Evolutionary conservation across 2,888 invertebrate species (phyloP).

Genomic region (Corbicula japonica): DNA sequence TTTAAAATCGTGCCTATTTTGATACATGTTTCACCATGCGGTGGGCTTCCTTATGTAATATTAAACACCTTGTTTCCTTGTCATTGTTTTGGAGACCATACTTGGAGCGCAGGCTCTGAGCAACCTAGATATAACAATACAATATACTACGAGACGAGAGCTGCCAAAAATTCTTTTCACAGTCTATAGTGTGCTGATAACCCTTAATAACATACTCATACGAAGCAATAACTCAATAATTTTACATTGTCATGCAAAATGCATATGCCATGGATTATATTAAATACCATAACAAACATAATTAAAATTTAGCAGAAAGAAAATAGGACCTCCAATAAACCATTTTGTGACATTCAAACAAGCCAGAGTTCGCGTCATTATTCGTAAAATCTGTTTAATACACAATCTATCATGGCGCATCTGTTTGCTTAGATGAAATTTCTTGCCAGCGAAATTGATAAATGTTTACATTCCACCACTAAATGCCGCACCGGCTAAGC

Average conservation of each 20-base stretch:
- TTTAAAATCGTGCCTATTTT: too few relatives aligned
- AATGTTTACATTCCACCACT: slow-evolving; percentile 56
- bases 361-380: slow-evolving; percentile 46
- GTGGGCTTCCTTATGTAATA: too few relatives aligned
- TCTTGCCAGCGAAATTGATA: slow-evolving; percentile 59
- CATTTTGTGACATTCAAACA: slow-evolving; percentile 50
- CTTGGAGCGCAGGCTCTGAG: too few relatives aligned
- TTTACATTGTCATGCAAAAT: slow-evolving; percentile 13
- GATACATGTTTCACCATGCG: too few relatives aligned
- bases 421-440: slow-evolving; percentile 63
- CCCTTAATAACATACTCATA: too few relatives aligned
- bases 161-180: too few relatives aligned
- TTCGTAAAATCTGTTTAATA: slow-evolving; percentile 57
- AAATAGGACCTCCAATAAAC: slow-evolving; percentile 32
- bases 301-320: slow-evolving; percentile 27
- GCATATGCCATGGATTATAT: slow-evolving; percentile 18
- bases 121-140: too few relatives aligned
- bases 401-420: slow-evolving; percentile 54
- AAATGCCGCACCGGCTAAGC: slow-evolving; percentile 57
- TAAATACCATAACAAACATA: slow-evolving; percentile 19
- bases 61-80: too few relatives aligned
- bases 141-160: too few relatives aligned
- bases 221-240: too few relatives aligned
- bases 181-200: too few relatives aligned
- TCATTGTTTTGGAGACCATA: too few relatives aligned